Evolutionary conservation across 2,113 vertebrate species (phyloP), one percentile per base, ranked within the genome.

Genomic region (Manacus vitellinus): DNA sequence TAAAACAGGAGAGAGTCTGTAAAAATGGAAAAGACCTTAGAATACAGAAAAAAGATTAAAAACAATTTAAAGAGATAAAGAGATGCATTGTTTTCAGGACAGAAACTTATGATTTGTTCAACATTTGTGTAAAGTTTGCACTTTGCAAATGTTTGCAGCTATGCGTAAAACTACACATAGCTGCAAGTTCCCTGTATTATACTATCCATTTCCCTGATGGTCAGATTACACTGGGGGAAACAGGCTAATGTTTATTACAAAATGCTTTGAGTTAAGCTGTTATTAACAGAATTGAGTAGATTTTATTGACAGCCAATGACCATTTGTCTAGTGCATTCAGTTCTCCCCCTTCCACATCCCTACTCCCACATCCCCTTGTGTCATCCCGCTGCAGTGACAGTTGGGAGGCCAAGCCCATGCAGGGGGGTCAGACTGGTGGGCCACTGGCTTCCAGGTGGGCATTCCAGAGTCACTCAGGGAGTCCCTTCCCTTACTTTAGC

Each of bases 391-490:
- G 37, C 3, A 67, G 47, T 3, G 12, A 47, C 21, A 72, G 19
- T 4, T 0, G 0, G 22, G 24, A 92, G 13, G 6, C 4, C 19
- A 74, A 85, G 28, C 9, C 55, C 52, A 59, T 18, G 8, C 2
- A 0, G 2, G 3, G 5, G 2, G 3, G 6, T n/a, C 0, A 0
- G 43, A 78, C 16, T 17, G 9, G 51, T 63, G 31, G 18, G 12
- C 10, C n/a, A 83, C 28, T 61, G 41, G 10, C 33, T 75, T 90
- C 79, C 62, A 92, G 62, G 24, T 8, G 13, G 22, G 20, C 7
- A 18, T 61, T 56, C 56, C 6, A 35, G 78, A 22, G 14, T 49
- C 22, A 31, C 19, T 56, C 27, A 5, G 14, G 10, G 31, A 5
- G 12, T 33, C 47, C 30, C 49, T 86, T 19, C 30, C 39, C n/a